Evolutionary conservation across 2,888 invertebrate species (phyloP), one percentile per base, ranked within the genome.

Genomic region (Drosophila rubida): DNA sequence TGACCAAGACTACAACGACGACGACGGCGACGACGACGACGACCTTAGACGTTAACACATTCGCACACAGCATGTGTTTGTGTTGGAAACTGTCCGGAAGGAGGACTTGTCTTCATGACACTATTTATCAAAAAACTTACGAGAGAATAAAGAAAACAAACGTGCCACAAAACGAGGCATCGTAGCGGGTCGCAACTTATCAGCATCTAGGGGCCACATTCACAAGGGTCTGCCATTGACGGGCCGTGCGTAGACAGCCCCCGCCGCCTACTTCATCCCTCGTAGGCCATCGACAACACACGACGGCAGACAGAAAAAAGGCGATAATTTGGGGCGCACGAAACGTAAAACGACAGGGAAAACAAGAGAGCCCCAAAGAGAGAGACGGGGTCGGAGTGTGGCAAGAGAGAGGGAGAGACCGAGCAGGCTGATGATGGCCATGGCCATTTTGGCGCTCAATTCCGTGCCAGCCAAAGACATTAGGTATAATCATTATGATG

Each of bases 11-110:
- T 6, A 14, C 37, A 54, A 54, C 69, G 86, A 83, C 81, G 35
- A 14, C 37, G 58, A 54, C 69, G 86, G 81, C 81, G 41, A 54
- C 69, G 86, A 83, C 81, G 35, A 14, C 37, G 58, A 54, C 69
- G 86, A 83, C 81, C 88, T 80, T 73, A 80, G 68, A 85, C 75
- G 81, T 86, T 86, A 88, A 75, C 83, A 86, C 75, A 87, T 86
- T 83, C 75, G 55, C 88, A 81, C 81, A 65, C 61, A 41, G 14
- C 25, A 19, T 9, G 45, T 25, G 42, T 8, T 42, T 14, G 50
- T 45, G 48, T 25, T 49, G 41, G 37, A 30, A 48, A 48, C 19
- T 39, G 41, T 13, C 30, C 22, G 30, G 11, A 22, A 22, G 22
- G 7, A 44, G 22, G 39, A 22, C 54, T 30, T 44, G 39, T 51